Evolutionary conservation across 2,113 vertebrate genomes (phyloP), one percentile per base, ranked within the genome.

Genomic region (Hystrix brachyura): DNA sequence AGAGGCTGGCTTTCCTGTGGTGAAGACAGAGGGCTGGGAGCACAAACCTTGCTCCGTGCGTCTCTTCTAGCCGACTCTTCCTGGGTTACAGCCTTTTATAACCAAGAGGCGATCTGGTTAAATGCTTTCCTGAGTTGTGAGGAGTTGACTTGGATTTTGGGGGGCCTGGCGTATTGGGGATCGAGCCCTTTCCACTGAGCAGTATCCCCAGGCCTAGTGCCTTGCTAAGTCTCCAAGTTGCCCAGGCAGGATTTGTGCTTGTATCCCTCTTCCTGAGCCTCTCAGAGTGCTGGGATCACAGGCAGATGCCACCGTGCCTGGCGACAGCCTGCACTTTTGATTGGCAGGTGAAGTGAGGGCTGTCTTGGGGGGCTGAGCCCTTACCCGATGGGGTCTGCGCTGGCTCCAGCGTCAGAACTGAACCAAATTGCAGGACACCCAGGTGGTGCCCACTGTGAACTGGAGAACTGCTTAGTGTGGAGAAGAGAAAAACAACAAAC

Each of bases 21-120:
- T n/a, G 60, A 78, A 15, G 15, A 51, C 32, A 7, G 2, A 17
- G 88, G 51, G 8, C n/a, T 57, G n/a, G 46, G 12, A 14, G 64
- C 23, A 25, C 15, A 23, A 7, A 29, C 9, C 11, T 32, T 2
- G 14, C 13, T n/a, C 57, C 13, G 15, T 5, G 17, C 9, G 2
- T 60, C 29, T 69, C 19, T 53, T 91, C 51, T 43, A 65, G 17
- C 57, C n/a, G 19, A 4, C 55, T 82, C 7, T 17, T 69, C 34
- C 53, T 10, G 21, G 46, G 19, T 46, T 81, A 34, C 5, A 53
- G 25, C 64, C 64, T 92, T 81, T 46, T 13, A 57, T 29, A 64
- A 72, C 19, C 53, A 72, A 72, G 34, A 0, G n/a, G n/a, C 27
- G 60, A 46, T n/a, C 46, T 93, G 46, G 19, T 18, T 9, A 48